Conservation (phyloP, 2,113 vertebrate genomes). For the Cnemophilus loriae region DNA sequence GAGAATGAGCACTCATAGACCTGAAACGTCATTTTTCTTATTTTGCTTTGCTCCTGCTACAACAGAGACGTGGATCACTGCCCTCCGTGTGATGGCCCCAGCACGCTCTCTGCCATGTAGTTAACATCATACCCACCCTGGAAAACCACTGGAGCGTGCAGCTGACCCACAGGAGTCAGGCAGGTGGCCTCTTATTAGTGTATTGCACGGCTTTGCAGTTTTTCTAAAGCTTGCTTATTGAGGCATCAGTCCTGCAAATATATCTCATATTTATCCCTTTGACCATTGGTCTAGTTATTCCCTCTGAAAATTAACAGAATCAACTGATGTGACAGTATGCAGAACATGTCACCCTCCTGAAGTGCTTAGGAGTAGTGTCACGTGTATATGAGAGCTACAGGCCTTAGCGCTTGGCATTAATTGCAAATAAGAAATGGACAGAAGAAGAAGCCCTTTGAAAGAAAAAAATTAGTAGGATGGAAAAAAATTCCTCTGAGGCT, state of each 20-base stretch:
- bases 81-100: not conserved
- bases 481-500: not conserved
- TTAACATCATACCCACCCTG: constrained; percentile 3
- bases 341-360: not conserved
- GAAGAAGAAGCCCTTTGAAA: not conserved
- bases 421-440: not conserved
- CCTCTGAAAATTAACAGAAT: not conserved
- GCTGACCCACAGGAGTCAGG: not conserved
- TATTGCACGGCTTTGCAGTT: not conserved
- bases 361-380: not conserved
- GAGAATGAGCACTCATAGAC: not conserved
- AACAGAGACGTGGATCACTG: not conserved
- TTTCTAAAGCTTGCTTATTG: not conserved
- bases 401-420: not conserved
- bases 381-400: accelerated
- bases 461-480: not conserved
- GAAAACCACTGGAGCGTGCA: not conserved
- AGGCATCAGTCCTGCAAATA: not conserved
- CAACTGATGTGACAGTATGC: not conserved
- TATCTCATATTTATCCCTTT: not conserved
- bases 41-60: not conserved
- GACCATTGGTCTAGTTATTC: not conserved
- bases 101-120: not conserved
- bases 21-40: not conserved
- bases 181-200: not conserved